Conservation (phyloP, 2,113 vertebrate species). For the Oncorhynchus nerka region DNA sequence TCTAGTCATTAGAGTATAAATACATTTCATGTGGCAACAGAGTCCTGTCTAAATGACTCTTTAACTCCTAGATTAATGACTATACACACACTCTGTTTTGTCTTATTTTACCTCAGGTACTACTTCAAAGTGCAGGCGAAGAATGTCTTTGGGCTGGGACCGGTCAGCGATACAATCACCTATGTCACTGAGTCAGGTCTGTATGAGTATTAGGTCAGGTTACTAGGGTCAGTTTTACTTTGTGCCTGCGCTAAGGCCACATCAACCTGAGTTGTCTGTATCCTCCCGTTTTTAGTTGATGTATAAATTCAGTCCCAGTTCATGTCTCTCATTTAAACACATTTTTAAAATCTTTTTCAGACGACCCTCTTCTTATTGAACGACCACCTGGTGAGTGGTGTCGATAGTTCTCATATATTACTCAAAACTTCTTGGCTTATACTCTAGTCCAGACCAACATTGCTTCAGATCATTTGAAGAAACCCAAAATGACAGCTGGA, state of each 20-base stretch:
- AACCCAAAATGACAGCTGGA: neutral
- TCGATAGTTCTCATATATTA: neutral
- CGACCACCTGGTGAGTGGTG: slow-evolving; percentile 89
- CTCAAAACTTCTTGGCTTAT: neutral
- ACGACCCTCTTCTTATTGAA: slow-evolving; percentile 82
- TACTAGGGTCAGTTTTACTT: too few relatives aligned
- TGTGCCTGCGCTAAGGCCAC: too few relatives aligned
- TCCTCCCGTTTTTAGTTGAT: too few relatives aligned
- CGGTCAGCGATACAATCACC: slow-evolving; percentile 86
- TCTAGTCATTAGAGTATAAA: slow-evolving; percentile 38
- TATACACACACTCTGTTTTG: neutral
- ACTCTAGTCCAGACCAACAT: neutral
- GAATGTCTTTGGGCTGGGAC: slow-evolving; percentile 91
- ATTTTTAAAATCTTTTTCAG: slow-evolving; percentile 54
- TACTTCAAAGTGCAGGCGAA: slow-evolving; percentile 98
- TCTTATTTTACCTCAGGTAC: slow-evolving; percentile 79
- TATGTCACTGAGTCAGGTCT: slow-evolving; percentile 96
- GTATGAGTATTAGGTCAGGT: slow-evolving; percentile 22
- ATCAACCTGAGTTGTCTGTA: too few relatives aligned
- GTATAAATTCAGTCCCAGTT: neutral
- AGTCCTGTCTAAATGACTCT: too few relatives aligned
- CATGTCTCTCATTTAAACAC: neutral
- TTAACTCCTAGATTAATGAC: neutral
- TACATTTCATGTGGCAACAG: slow-evolving; percentile 10
- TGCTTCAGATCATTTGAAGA: neutral